A percentile compares a stretch with the other conserved stretches of the same genome.
phyloP scores from a whole-genome alignment of 2,797 vertebrate genomes.

The Sebastes trivittatus region DNA sequence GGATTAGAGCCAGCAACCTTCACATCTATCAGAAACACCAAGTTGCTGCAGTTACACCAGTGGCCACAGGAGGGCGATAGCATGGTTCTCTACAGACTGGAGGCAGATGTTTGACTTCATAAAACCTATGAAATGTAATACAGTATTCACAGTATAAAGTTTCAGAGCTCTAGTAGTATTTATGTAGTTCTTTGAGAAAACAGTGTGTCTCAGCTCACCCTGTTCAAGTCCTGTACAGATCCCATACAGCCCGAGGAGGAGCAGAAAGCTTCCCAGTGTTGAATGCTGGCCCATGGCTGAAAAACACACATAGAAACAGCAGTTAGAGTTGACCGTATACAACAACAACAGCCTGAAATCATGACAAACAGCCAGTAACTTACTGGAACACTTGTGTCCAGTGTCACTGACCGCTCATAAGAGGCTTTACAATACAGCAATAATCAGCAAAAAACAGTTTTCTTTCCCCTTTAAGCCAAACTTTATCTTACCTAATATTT shows the following conservation, averaged over 20 bases:
- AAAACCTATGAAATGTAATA: not conserved
- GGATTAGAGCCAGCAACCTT: not conserved
- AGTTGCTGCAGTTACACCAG: not conserved
- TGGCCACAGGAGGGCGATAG: conserved; percentile 11
- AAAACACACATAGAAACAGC: conserved; percentile 8
- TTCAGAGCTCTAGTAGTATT: not conserved
- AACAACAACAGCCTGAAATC: not conserved
- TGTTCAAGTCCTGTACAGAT: conserved; percentile 7
- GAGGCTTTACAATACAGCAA: not conserved
- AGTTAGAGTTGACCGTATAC: not conserved
- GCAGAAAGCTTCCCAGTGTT: conserved; percentile 18
- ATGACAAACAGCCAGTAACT: not conserved
- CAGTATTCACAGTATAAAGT: not conserved
- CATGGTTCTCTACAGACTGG: not conserved
- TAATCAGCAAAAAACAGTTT: not conserved
- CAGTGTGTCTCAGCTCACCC: conserved; percentile 32
- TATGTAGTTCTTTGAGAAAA: not conserved
- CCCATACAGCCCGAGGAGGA: conserved; percentile 8
- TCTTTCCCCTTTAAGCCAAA: not conserved
- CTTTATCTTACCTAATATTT: not conserved
- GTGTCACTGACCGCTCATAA: not conserved
- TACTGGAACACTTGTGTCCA: not conserved
- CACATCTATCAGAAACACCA: not conserved
- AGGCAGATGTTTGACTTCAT: not conserved
- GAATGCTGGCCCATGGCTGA: conserved; percentile 50